A percentile compares a stretch with the other conserved stretches of the same genome.
These are phyloP conservation scores for Rhizoglyphus robini DNA, from an alignment of 1,140 invertebrate genomes.

Conservation along the genomic window DNA sequence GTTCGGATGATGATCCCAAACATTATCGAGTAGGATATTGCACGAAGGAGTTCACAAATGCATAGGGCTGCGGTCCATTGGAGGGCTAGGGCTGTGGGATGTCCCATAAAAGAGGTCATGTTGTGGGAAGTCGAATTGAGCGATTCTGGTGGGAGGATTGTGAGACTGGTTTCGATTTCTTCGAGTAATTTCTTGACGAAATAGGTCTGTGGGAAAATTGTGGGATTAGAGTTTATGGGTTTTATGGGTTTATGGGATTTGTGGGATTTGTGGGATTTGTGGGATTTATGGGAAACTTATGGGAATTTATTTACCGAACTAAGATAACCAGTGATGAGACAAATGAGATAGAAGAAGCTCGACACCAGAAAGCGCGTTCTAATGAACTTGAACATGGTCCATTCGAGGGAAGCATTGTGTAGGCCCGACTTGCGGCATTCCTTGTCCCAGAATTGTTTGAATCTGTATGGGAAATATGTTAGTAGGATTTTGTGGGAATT, in stretches of 20 bases:
- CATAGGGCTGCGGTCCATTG: conserved; percentile 41
- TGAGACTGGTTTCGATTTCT: conserved; percentile 35
- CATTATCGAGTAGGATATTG: conserved; percentile 43
- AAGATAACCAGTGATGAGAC: conserved; percentile 45
- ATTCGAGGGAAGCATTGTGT: conserved; percentile 38
- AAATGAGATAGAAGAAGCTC: conserved; percentile 39
- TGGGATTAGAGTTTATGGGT: conserved; percentile 5
- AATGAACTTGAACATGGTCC: conserved; percentile 43
- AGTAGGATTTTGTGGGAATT: no score
- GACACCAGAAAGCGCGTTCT: conserved; percentile 41
- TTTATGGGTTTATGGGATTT: conserved; percentile 33
- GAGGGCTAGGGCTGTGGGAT: conserved; percentile 32
- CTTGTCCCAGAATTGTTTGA: conserved; percentile 35
- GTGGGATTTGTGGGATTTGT: conserved; percentile 4
- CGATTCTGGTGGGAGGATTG: not conserved
- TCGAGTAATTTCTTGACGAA: conserved; percentile 43
- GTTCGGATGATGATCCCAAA: conserved; percentile 44
- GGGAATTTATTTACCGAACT: conserved; percentile 40
- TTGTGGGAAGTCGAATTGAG: not conserved
- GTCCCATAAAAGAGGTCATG: not conserved
- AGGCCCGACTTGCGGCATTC: conserved; percentile 34
- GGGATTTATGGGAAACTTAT: not conserved
- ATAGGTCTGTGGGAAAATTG: conserved; percentile 33
- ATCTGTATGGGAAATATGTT: conserved; percentile 25
- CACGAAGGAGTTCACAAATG: conserved; percentile 42